Percentiles rank a stretch among this genome's conserved stretches.
Evolutionary conservation across 2,888 invertebrate genomes (phyloP).

Genomic region (Isotomurus palustris): DNA sequence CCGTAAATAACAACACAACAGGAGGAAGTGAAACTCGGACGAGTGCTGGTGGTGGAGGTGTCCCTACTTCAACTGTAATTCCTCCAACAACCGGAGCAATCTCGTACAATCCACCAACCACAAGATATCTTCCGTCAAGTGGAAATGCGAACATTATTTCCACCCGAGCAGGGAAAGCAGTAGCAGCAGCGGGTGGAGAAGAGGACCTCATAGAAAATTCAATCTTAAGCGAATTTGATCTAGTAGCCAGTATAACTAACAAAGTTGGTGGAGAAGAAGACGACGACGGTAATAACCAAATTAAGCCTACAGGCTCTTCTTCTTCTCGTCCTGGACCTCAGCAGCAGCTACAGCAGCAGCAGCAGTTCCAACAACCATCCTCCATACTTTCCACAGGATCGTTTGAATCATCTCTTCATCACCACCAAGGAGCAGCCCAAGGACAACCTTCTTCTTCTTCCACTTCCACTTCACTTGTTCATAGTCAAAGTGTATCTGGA

Average conservation of each 20-base stretch:
- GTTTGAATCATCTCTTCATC: constrained; percentile 7
- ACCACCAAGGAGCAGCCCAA: constrained; percentile 7
- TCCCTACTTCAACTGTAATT: no score
- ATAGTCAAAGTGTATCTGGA: constrained; percentile 11
- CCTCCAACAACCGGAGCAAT: no score
- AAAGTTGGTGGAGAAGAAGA: constrained; percentile 21
- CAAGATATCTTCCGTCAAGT: no score
- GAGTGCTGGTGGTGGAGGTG: no score
- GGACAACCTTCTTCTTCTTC: constrained; percentile 2
- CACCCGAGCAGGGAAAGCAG: constrained; percentile 6
- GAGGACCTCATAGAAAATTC: constrained; percentile 26
- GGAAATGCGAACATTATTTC: no score
- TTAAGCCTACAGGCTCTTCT: constrained; percentile 25
- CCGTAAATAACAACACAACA: no score
- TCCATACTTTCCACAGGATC: constrained; percentile 5
- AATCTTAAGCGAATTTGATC: constrained; percentile 43
- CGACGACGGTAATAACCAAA: constrained; percentile 18
- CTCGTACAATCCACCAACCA: no score
- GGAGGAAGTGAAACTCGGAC: no score
- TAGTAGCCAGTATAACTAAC: constrained; percentile 41
- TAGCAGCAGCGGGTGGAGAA: constrained; percentile 7
- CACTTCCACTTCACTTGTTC: constrained; percentile 9
- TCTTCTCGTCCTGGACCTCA: constrained; percentile 16
- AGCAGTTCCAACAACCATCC: constrained; percentile 9
- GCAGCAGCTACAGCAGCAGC: constrained; percentile 11